Percentiles rank a stretch among this genome's conserved stretches.
These are phyloP conservation scores for Dendroctonus ponderosae DNA, from an alignment of 1,140 invertebrate species.

Conservation along the genomic window DNA sequence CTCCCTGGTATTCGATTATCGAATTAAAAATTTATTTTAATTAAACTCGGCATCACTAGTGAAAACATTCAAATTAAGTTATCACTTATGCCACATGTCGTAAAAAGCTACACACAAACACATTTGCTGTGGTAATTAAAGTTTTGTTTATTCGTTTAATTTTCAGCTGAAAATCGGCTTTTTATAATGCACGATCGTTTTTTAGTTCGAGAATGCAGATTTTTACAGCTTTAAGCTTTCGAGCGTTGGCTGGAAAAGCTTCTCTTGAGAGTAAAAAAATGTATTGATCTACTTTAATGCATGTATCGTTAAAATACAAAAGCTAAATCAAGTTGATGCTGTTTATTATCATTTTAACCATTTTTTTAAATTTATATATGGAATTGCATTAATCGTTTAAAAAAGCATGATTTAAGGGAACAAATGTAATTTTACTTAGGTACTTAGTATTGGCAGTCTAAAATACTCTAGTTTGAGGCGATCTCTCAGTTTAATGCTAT, in stretches of 20 bases:
- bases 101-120: slow-evolving; percentile 21
- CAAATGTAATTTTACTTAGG: no score
- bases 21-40: slow-evolving; percentile 35
- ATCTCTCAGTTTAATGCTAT: no score
- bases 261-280: no score
- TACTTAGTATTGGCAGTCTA: no score
- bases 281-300: not conserved
- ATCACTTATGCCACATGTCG: slow-evolving; percentile 21
- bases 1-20: slow-evolving; percentile 19
- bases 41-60: slow-evolving; percentile 24
- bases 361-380: no score
- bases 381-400: no score
- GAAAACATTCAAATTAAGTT: slow-evolving; percentile 34
- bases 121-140: slow-evolving; percentile 34
- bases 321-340: no score
- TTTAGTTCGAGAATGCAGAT: slow-evolving; percentile 12
- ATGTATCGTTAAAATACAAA: no score
- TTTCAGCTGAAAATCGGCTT: slow-evolving; percentile 17
- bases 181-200: slow-evolving; percentile 25
- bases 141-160: slow-evolving; percentile 37
- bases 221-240: slow-evolving; percentile 3
- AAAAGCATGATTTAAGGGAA: no score
- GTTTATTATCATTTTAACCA: no score
- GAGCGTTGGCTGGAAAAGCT: no score
- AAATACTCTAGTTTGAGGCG: no score